Evolutionary conservation across 2,797 vertebrate species (phyloP).

Genomic region (Amniataba percoides): DNA sequence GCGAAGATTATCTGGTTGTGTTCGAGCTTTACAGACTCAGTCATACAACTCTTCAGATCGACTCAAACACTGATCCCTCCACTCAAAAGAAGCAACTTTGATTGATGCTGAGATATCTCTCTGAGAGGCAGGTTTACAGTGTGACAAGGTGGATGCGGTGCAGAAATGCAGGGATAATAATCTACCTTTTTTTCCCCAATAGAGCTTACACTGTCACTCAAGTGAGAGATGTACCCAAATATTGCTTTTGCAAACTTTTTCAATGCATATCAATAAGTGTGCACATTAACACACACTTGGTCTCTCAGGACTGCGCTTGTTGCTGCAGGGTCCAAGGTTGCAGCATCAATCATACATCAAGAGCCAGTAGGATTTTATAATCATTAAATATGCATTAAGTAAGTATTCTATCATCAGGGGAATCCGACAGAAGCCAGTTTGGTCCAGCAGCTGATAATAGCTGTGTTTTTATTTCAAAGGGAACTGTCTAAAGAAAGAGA

Average conservation of each 20-base stretch:
- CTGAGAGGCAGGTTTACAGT: constrained; percentile 19
- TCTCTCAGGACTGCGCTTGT: constrained; percentile 5
- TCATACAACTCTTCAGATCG: constrained; percentile 19
- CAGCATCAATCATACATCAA: constrained; percentile 19
- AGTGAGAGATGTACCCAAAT: background rate
- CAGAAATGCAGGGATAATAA: constrained; percentile 5
- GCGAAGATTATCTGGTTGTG: constrained; percentile 68
- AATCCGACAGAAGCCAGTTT: constrained; percentile 16
- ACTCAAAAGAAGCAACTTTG: constrained; percentile 28
- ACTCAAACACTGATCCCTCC: constrained; percentile 42
- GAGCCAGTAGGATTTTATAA: constrained; percentile 4
- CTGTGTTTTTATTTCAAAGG: constrained; percentile 38
- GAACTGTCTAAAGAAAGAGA: constrained; percentile 44
- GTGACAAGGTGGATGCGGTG: constrained; percentile 1
- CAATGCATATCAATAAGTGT: constrained; percentile 4
- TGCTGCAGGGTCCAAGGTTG: constrained; percentile 3
- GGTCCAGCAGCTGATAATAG: constrained; percentile 33
- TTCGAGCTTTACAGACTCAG: constrained; percentile 54
- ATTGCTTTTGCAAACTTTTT: background rate
- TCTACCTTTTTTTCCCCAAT: background rate
- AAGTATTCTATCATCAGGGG: constrained; percentile 18
- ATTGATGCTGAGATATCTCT: constrained; percentile 36
- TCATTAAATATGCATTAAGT: constrained; percentile 27
- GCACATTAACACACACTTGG: background rate
- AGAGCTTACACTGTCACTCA: background rate